Percentiles rank a stretch among this genome's conserved stretches.
phyloP scores from a whole-genome alignment of 2,888 invertebrate genomes.

The Hydroisotoma schaefferi region DNA sequence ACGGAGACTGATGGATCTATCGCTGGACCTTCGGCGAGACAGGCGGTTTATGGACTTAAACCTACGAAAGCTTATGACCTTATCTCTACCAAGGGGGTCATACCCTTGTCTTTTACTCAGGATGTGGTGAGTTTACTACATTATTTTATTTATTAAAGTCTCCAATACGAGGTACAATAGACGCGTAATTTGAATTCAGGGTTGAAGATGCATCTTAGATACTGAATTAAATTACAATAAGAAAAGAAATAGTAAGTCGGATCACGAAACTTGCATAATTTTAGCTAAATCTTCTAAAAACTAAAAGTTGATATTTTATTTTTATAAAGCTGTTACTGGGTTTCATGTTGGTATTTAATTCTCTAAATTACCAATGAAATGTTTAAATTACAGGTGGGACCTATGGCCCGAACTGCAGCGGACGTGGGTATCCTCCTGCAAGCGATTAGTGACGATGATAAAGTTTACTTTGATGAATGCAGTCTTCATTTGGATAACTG shows the following conservation, averaged over 20 bases:
- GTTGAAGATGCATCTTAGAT: no score
- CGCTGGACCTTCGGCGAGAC: slow-evolving; percentile 18
- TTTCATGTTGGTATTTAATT: no score
- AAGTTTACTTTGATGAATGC: neutral
- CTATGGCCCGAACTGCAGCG: slow-evolving; percentile 27
- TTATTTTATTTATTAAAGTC: no score
- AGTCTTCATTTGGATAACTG: neutral
- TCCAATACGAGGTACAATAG: no score
- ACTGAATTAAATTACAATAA: no score
- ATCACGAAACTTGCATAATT: no score
- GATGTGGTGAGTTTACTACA: slow-evolving; percentile 35
- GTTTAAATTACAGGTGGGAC: slow-evolving; percentile 33
- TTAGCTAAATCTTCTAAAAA: no score
- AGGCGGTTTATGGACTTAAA: slow-evolving; percentile 24
- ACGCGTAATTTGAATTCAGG: no score
- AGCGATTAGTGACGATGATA: slow-evolving; percentile 11
- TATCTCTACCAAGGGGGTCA: slow-evolving; percentile 27
- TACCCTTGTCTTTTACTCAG: slow-evolving; percentile 29
- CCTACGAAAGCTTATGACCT: slow-evolving; percentile 20
- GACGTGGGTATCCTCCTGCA: slow-evolving; percentile 25
- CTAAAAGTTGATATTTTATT: no score
- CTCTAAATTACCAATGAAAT: no score
- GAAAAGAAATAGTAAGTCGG: no score
- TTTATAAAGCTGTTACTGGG: no score
- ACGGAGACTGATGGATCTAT: slow-evolving; percentile 36